These are phyloP conservation scores for Trissoscelio sp. DNA, from an alignment of 2,888 invertebrate species.

Conservation along the genomic window DNA sequence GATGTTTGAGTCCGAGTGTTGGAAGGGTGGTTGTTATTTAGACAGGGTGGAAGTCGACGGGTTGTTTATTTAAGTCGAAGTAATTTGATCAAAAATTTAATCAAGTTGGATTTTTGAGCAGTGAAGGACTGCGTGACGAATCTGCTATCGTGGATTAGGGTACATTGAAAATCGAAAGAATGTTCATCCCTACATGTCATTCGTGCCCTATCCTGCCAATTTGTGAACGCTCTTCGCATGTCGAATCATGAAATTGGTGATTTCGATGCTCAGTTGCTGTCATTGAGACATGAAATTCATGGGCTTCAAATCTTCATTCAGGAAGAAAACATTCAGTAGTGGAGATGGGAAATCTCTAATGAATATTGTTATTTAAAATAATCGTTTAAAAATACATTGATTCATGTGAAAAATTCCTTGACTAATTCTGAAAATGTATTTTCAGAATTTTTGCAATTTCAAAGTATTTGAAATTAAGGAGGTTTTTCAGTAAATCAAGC, in stretches of 20 bases:
- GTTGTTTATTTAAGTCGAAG: slow-evolving; percentile 83
- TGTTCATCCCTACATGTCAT: slow-evolving; percentile 63
- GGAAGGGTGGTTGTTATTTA: slow-evolving; percentile 65
- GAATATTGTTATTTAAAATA: too few species aligned
- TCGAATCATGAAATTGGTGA: slow-evolving; percentile 70
- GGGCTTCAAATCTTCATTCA: slow-evolving; percentile 1
- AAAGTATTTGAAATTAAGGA: too few species aligned
- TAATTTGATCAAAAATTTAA: slow-evolving; percentile 84
- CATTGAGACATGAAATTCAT: slow-evolving; percentile 35
- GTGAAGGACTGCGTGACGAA: slow-evolving; percentile 79
- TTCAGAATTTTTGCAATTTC: too few species aligned
- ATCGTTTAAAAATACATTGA: too few species aligned
- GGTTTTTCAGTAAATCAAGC: too few species aligned
- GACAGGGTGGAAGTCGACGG: slow-evolving; percentile 67
- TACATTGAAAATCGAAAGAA: slow-evolving; percentile 80
- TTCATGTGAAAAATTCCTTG: too few species aligned
- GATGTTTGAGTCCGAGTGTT: slow-evolving; percentile 48
- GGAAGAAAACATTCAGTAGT: too few species aligned
- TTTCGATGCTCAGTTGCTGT: slow-evolving; percentile 56
- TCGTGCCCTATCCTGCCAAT: slow-evolving; percentile 52
- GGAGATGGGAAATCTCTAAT: too few species aligned
- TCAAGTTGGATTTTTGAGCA: slow-evolving; percentile 83
- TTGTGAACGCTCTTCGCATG: slow-evolving; percentile 56
- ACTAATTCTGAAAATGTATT: too few species aligned
- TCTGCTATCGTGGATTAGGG: slow-evolving; percentile 75